These are phyloP conservation scores for Tangara arthus DNA, from an alignment of 2,797 vertebrate species.

Conservation along the genomic window DNA sequence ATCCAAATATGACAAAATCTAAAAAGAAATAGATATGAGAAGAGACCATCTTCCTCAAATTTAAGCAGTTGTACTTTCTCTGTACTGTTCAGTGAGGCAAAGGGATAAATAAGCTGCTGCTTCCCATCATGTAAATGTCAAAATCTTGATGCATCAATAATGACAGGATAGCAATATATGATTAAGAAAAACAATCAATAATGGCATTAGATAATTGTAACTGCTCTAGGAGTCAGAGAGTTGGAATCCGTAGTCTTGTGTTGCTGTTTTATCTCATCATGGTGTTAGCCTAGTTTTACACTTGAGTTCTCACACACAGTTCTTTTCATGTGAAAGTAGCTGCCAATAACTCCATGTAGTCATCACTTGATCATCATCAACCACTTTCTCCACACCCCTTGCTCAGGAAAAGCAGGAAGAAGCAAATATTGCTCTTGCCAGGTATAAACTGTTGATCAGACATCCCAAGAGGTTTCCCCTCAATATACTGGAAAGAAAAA, in stretches of 20 bases:
- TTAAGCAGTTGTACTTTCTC: not conserved
- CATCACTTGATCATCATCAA: not conserved
- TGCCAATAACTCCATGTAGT: not conserved
- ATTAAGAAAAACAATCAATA: not conserved
- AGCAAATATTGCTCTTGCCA: not conserved
- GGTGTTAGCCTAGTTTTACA: not conserved
- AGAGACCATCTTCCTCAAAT: not conserved
- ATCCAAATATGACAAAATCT: not conserved
- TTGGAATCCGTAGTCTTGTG: not conserved
- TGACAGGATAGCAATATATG: not conserved
- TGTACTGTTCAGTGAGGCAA: not conserved
- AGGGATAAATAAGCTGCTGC: not conserved
- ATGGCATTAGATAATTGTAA: not conserved
- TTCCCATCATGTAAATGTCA: not conserved
- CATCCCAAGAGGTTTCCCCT: not conserved
- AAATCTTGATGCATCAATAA: not conserved
- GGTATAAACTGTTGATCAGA: not conserved
- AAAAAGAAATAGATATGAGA: not conserved
- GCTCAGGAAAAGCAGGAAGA: not conserved
- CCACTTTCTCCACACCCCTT: not conserved
- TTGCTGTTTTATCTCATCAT: not conserved
- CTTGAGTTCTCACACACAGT: not conserved
- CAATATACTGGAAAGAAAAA: not conserved
- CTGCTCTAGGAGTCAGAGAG: not conserved
- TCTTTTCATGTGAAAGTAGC: not conserved